These are phyloP conservation scores for Vidua chalybeata DNA, from an alignment of 2,113 vertebrate genomes.

Conservation along the genomic window DNA sequence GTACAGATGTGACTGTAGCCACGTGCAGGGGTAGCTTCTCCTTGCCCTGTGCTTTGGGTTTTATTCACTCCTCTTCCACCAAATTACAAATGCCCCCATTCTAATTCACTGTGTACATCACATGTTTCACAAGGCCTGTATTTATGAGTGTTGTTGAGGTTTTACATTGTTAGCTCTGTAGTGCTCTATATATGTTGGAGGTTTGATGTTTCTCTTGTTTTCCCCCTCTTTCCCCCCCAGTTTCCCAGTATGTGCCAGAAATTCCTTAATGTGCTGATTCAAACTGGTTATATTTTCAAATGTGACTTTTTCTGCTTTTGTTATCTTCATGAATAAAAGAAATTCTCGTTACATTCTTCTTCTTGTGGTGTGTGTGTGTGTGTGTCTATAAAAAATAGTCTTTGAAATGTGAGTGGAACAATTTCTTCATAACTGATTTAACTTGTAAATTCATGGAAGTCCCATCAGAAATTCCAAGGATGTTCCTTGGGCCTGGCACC, in stretches of 20 bases:
- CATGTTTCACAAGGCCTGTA: not conserved
- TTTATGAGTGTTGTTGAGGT: not conserved
- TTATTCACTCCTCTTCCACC: not conserved
- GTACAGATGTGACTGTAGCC: rapidly evolving
- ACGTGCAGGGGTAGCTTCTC: not conserved
- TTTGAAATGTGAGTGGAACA: not conserved
- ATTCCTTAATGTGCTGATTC: not conserved
- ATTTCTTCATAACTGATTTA: not conserved
- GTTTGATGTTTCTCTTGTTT: not conserved
- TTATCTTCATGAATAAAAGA: not conserved
- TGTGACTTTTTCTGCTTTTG: not conserved
- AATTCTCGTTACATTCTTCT: not conserved
- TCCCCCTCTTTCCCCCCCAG: rapidly evolving
- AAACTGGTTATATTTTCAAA: not conserved
- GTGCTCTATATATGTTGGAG: not conserved
- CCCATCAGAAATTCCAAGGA: not conserved
- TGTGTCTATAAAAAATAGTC: not conserved
- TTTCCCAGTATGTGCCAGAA: not conserved
- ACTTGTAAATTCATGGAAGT: not conserved
- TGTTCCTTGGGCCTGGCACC: not conserved
- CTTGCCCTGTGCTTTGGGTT: not conserved
- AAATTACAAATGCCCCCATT: not conserved
- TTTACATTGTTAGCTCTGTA: not conserved
- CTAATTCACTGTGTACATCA: not conserved
- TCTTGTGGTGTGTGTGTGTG: not conserved